Conservation (phyloP, 2,888 invertebrate species). For the Andrena minutula region DNA sequence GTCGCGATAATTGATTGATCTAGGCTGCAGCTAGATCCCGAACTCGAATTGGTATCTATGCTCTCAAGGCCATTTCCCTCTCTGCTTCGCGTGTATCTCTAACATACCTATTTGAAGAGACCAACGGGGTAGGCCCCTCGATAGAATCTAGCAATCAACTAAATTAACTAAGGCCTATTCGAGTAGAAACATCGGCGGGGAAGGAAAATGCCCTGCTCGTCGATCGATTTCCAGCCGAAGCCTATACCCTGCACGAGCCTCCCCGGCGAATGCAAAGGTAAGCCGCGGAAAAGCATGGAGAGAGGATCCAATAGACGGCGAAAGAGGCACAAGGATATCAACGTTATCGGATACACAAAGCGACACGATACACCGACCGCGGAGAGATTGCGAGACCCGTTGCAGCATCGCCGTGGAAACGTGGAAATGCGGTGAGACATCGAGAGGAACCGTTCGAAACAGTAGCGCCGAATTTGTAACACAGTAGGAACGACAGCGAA, state of each 20-base stretch:
- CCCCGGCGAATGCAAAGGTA: not conserved
- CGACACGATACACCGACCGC: not conserved
- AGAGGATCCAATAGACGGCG: not conserved
- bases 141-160: no score
- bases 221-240: not conserved
- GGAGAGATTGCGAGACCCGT: constrained; percentile 10
- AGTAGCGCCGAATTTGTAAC: constrained; percentile 20
- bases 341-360: constrained; percentile 4
- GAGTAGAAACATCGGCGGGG: not conserved
- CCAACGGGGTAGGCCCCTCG: no score
- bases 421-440: not conserved
- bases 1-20: not conserved
- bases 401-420: not conserved
- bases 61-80: no score
- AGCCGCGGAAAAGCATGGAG: not conserved
- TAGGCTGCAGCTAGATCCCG: no score
- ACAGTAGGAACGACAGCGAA: not conserved
- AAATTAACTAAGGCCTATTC: no score
- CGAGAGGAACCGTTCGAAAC: constrained; percentile 3
- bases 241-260: not conserved
- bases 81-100: no score
- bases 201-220: not conserved
- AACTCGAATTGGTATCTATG: no score
- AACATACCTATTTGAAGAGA: no score
- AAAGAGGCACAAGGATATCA: constrained; percentile 26